Evolutionary conservation across 2,888 invertebrate species (phyloP), one percentile per base, ranked within the genome.

Genomic region (Pterostichus madidus): DNA sequence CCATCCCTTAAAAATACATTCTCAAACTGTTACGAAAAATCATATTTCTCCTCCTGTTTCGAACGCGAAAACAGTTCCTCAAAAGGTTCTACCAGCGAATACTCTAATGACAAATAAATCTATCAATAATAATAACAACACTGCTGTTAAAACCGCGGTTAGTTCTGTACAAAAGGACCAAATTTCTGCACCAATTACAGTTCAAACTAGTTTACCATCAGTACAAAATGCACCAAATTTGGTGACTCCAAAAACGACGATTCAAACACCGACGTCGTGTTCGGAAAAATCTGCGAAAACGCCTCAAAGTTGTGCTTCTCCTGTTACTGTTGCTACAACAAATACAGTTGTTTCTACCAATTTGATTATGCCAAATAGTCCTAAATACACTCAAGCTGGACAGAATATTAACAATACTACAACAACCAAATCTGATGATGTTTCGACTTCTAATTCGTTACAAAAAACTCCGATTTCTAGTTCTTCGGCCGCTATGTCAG

Each of bases 1-100:
- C 82, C 89, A 89, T 71, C 89, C 89, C 8, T 84, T 88, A 78
- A 88, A 88, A 84, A 87, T 87, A 44, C 88, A 88, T 84, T 87
- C 88, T 15, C 88, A 88, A 83, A 75, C 87, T 83, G 46, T 68
- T 13, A 75, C 44, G 2, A 84, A 56, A 46, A 71, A 49, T 68
- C 68, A 46, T 32, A 35, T 79, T 46, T 68, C 49, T 8, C 75
- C 76, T 68, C 68, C 32, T 32, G 49, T 79, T 46, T 68, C 49
- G 2, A 76, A 75, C 31, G 39, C 80, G 56, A 56, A 56, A 32
- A 59, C 49, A 53, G 53, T 76, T 52, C 31, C 31, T 0, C 64
- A 64, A 39, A 39, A 39, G 5, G 7, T 39, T 7, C 39, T 8
- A 5, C 6, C 8, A 2, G 39, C 39, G 11, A 59, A 71, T 71